Evolutionary conservation across 1,140 invertebrate genomes (phyloP), one percentile per base, ranked within the genome.

Genomic region (Liolophura sinensis): DNA sequence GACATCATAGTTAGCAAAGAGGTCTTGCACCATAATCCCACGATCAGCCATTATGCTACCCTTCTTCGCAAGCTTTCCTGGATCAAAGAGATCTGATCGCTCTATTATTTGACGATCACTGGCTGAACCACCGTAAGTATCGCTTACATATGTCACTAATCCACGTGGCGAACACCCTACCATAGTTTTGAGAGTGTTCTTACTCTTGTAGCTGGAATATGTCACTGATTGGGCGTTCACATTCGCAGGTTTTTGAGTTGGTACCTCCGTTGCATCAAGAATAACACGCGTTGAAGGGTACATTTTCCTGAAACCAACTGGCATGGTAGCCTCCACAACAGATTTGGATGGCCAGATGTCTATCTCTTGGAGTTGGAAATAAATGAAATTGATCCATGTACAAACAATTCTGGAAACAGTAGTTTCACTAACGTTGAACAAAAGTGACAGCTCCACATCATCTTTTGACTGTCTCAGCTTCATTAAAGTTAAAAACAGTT

Each of bases 11-110:
- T 16, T 50, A 11, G 70, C 68, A 67, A 74, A 70, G 1, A 70
- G 31, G 46, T 74, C 71, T 62, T 72, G 71, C 4, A 74, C 68
- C 56, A 67, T 73, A 7, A 71, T 63, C 0, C 73, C 73, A 6
- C 64, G 40, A 55, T 74, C 72, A 16, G 72, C 67, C 72, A 74
- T 74, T 16, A 70, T 70, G 31, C 64, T 70, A 55, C 72, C 73
- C 27, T 62, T 59, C 20, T 25, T 16, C 16, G 62, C 56, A 60
- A 71, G 66, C 57, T 68, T 22, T 25, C 56, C 59, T 47, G 50
- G 14, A 31, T 54, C 18, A 20, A 61, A 16, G 20, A 73, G 47
- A 25, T 24, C 46, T 1, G 69, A 68, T 15, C 68, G 22, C 24
- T 73, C 72, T 3, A 69, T 64, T n/a, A 71, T 69, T 62, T 71